These are phyloP conservation scores for Tethya wilhelma DNA, from an alignment of 37 sponge, comb jelly and placozoan genomes.

Conservation along the genomic window DNA sequence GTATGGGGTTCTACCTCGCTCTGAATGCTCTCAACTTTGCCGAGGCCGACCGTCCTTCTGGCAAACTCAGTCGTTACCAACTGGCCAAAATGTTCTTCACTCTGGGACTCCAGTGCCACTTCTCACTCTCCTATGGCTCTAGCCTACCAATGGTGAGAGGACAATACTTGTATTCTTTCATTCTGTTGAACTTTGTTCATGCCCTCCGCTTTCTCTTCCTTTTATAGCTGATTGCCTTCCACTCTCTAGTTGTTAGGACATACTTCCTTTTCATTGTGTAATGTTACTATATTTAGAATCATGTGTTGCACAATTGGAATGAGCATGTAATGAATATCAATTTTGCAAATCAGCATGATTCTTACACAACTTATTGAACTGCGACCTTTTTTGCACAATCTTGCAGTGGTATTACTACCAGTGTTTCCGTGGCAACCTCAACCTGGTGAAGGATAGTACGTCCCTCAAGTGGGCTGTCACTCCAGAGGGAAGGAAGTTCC, in stretches of 20 bases:
- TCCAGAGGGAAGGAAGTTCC: conserved; percentile 39
- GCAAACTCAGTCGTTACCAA: conserved; percentile 13
- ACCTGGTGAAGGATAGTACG: conserved; percentile 12
- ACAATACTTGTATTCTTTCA: background rate
- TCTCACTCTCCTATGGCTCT: conserved; percentile 44
- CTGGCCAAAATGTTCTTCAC: conserved; percentile 57
- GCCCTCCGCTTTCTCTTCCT: background rate
- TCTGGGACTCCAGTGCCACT: conserved; percentile 57
- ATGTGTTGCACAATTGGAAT: too few relatives aligned
- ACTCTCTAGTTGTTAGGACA: too few relatives aligned
- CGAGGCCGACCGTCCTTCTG: conserved; percentile 25
- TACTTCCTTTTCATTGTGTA: background rate
- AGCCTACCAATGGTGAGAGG: conserved; percentile 38
- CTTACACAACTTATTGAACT: too few relatives aligned
- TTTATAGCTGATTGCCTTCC: too few relatives aligned
- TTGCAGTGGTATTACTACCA: conserved; percentile 61
- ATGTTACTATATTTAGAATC: too few relatives aligned
- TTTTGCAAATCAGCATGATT: too few relatives aligned
- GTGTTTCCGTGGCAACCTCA: conserved; percentile 41
- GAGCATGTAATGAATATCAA: too few relatives aligned
- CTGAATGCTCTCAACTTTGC: conserved; percentile 81
- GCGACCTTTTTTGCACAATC: background rate
- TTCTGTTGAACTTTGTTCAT: background rate
- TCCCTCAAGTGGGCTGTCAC: conserved; percentile 46
- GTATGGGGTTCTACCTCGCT: conserved; percentile 48